Evolutionary conservation across 2,797 vertebrate genomes (phyloP).

Genomic region (Allobates femoralis): DNA sequence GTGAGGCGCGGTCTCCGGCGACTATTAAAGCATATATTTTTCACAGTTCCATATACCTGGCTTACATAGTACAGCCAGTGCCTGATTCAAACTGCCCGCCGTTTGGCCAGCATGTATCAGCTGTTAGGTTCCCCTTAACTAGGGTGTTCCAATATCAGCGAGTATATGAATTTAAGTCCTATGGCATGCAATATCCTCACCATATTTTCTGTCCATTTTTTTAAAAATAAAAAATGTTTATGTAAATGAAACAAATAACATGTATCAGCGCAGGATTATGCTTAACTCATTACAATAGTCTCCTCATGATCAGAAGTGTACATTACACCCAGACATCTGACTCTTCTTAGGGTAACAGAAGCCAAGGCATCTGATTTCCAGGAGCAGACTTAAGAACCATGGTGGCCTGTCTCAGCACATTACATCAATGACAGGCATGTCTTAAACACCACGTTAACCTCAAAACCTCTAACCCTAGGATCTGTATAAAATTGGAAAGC

Average conservation of each 20-base stretch:
- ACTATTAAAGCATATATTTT: too few relatives aligned
- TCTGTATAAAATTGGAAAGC: slow-evolving; percentile 1
- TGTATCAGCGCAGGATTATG: background rate
- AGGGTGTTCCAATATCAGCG: background rate
- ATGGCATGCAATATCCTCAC: background rate
- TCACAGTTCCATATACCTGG: too few relatives aligned
- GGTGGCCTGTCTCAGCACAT: background rate
- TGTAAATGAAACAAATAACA: background rate
- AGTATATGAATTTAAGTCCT: background rate
- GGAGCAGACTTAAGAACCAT: background rate
- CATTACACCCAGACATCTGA: slow-evolving; percentile 45
- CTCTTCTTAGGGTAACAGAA: slow-evolving; percentile 34
- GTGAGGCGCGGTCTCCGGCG: too few relatives aligned
- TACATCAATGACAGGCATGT: slow-evolving; percentile 25
- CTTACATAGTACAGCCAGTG: too few relatives aligned
- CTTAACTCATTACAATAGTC: slow-evolving; percentile 33
- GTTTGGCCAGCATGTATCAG: too few relatives aligned
- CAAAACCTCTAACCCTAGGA: slow-evolving; percentile 4
- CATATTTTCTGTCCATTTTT: background rate
- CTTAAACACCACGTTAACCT: slow-evolving; percentile 18
- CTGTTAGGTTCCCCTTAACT: too few relatives aligned
- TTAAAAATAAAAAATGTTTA: background rate
- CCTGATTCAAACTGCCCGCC: too few relatives aligned
- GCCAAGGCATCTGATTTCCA: slow-evolving; percentile 51
- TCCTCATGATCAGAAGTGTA: slow-evolving; percentile 17